These are phyloP conservation scores for Chinchilla lanigera DNA, from an alignment of 2,113 vertebrate genomes.

Conservation along the genomic window DNA sequence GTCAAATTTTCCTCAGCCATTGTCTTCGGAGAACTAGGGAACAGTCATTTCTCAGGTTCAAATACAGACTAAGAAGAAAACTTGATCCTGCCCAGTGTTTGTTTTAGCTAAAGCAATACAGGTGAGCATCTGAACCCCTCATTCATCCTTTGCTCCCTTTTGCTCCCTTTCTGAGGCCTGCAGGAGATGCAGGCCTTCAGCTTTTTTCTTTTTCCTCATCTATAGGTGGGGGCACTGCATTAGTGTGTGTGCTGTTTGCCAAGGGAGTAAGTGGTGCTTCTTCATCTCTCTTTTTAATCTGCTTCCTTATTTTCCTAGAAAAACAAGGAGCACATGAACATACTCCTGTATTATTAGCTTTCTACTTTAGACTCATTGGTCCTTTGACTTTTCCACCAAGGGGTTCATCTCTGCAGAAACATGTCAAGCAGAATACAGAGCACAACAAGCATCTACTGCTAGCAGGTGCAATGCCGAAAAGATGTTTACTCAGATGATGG, in stretches of 20 bases:
- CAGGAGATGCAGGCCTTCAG: background rate
- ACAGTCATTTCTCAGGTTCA: background rate
- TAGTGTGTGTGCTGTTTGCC: background rate
- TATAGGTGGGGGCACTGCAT: background rate
- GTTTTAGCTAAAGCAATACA: background rate
- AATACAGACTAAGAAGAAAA: background rate
- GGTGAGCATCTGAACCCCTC: background rate
- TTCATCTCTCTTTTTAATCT: constrained; percentile 16
- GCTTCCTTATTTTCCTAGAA: background rate
- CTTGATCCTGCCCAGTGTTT: background rate
- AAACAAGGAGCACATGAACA: background rate
- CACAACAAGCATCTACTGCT: background rate
- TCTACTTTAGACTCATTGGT: background rate
- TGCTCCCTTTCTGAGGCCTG: background rate
- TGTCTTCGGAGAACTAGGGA: background rate
- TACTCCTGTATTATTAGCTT: background rate
- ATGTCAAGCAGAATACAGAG: constrained; percentile 24
- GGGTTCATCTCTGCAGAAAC: background rate
- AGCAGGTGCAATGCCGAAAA: background rate
- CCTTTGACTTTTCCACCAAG: constrained; percentile 14
- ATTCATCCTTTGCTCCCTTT: background rate
- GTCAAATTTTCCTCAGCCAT: background rate
- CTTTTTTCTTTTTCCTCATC: background rate
- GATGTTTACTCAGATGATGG: background rate
- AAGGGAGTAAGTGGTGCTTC: background rate